These are phyloP conservation scores for Oikopleura albicans DNA, from an alignment of 23 tunicate species.

Conservation along the genomic window DNA sequence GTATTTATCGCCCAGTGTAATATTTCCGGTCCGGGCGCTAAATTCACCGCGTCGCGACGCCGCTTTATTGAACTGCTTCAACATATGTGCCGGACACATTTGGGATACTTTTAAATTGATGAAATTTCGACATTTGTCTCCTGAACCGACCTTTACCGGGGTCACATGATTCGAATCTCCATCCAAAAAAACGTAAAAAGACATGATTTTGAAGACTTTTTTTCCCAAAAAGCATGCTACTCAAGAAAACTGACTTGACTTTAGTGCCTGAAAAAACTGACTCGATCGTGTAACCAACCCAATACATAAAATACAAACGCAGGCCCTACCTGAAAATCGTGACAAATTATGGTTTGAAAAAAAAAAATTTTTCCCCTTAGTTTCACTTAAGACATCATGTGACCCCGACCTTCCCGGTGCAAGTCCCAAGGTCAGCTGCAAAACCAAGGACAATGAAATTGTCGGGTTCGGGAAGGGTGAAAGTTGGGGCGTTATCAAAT, in stretches of 20 bases:
- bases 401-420: neutral
- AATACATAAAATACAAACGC: too few species aligned
- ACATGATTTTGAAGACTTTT: too few species aligned
- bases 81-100: neutral
- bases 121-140: neutral
- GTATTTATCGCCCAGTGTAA: neutral
- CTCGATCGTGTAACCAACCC: too few species aligned
- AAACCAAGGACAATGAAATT: neutral
- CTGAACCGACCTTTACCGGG: neutral
- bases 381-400: too few species aligned
- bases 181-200: too few species aligned
- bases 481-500: neutral
- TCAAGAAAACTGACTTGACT: too few species aligned
- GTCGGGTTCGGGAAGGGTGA: neutral
- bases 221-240: too few species aligned
- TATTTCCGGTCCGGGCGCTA: neutral
- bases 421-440: neutral
- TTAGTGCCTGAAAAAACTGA: too few species aligned
- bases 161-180: too few species aligned
- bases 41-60: neutral
- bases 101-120: neutral
- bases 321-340: too few species aligned
- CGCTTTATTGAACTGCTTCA: neutral
- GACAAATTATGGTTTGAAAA: too few species aligned
- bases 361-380: too few species aligned